These are phyloP conservation scores for Alethe castanea DNA, from an alignment of 2,113 vertebrate species.

Conservation along the genomic window DNA sequence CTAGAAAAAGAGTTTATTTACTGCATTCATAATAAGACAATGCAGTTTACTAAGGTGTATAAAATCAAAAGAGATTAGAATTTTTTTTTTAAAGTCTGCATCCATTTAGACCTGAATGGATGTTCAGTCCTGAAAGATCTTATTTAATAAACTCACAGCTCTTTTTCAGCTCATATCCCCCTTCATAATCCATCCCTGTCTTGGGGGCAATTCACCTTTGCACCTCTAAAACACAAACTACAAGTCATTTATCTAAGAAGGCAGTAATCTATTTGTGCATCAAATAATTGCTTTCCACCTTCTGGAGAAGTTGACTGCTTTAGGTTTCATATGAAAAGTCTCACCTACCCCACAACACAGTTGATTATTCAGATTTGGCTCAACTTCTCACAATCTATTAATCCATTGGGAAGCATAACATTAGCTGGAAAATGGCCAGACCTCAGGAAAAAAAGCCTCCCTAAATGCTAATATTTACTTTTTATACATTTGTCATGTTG, in stretches of 20 bases:
- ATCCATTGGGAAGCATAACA: background rate
- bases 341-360: rapidly evolving
- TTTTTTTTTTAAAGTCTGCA: background rate
- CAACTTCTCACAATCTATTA: background rate
- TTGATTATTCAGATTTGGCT: background rate
- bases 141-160: background rate
- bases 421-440: background rate
- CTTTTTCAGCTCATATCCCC: background rate
- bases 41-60: background rate
- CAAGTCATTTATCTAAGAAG: background rate
- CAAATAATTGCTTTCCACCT: background rate
- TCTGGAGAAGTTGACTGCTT: background rate
- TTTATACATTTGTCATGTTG: background rate
- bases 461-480: background rate
- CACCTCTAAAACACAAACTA: background rate
- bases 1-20: background rate
- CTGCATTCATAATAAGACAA: background rate
- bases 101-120: background rate
- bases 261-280: background rate
- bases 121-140: background rate
- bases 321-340: background rate
- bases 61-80: background rate
- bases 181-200: background rate
- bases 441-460: background rate
- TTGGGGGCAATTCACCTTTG: background rate